Conservation (phyloP, 2,888 invertebrate species). For the Eupithecia insigniata region DNA sequence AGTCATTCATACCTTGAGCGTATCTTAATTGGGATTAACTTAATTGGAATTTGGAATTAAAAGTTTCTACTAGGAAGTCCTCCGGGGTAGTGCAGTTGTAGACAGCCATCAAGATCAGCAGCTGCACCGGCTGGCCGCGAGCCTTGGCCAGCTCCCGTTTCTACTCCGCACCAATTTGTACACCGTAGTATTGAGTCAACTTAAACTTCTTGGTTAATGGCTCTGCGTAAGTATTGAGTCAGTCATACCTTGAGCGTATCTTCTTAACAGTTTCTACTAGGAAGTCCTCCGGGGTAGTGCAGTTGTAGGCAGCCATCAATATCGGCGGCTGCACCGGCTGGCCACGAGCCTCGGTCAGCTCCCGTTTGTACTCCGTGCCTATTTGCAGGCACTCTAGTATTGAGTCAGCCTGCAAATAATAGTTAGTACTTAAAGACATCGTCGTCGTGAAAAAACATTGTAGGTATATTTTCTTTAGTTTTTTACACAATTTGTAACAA, state of each 20-base stretch:
- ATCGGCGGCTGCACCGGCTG: constrained; percentile 87
- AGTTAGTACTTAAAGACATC: neutral
- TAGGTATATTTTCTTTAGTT: neutral
- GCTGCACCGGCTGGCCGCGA: constrained; percentile 77
- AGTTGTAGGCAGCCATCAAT: constrained; percentile 92
- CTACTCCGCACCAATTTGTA: constrained; percentile 89
- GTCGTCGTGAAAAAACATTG: neutral
- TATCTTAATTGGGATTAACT: too few relatives aligned
- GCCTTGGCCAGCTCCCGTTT: constrained; percentile 83
- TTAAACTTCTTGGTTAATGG: too few relatives aligned
- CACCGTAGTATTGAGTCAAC: constrained; percentile 96
- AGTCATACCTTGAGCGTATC: constrained; percentile 91
- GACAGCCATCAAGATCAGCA: constrained; percentile 93
- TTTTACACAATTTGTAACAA: neutral
- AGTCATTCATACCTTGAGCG: constrained; percentile 94
- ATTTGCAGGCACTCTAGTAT: constrained; percentile 95
- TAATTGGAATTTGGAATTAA: too few relatives aligned
- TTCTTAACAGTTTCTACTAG: constrained; percentile 90
- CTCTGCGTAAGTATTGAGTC: constrained; percentile 96
- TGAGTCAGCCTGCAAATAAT: constrained; percentile 88
- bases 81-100: constrained; percentile 88
- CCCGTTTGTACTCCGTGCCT: constrained; percentile 85
- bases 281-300: constrained; percentile 90
- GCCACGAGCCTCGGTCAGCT: constrained; percentile 82
- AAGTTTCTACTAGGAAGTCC: constrained; percentile 91